phyloP scores from a whole-genome alignment of 2,888 invertebrate species.

The Platynereis dumerilii region DNA sequence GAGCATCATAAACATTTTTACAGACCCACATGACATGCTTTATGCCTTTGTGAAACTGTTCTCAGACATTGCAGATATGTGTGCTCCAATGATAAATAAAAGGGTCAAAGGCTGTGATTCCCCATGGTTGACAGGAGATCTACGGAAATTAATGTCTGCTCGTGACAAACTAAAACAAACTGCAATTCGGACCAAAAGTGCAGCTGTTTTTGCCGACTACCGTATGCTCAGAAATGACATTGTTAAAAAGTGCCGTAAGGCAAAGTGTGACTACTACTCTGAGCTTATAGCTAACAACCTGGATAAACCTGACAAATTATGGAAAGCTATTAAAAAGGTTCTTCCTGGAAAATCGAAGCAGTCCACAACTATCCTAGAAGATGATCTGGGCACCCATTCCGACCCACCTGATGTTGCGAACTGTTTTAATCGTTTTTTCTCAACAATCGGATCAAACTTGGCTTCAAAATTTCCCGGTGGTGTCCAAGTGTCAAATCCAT shows the following conservation, averaged over 20 bases:
- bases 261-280: not conserved
- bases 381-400: constrained; percentile 2
- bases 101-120: constrained; percentile 5
- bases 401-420: constrained; percentile 2
- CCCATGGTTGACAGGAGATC: not conserved
- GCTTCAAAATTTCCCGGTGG: constrained; percentile 2
- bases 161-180: constrained; percentile 1
- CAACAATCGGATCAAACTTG: not conserved
- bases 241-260: constrained; percentile 2
- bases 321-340: constrained; percentile 7
- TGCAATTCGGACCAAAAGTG: not conserved
- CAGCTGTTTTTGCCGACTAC: not conserved
- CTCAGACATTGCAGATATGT: constrained; percentile 2
- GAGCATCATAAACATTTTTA: not conserved
- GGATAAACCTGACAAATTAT: constrained; percentile 1
- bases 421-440: not conserved
- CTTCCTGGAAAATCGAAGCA: not conserved
- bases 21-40: constrained; percentile 6
- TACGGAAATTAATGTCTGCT: constrained; percentile 1
- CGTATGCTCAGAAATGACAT: not conserved
- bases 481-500: not conserved
- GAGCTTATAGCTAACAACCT: not conserved
- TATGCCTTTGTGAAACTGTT: constrained; percentile 2
- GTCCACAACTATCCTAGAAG: not conserved
- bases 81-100: constrained; percentile 10